Evolutionary conservation across 2,113 vertebrate species (phyloP).

Genomic region (Malurus elegans): DNA sequence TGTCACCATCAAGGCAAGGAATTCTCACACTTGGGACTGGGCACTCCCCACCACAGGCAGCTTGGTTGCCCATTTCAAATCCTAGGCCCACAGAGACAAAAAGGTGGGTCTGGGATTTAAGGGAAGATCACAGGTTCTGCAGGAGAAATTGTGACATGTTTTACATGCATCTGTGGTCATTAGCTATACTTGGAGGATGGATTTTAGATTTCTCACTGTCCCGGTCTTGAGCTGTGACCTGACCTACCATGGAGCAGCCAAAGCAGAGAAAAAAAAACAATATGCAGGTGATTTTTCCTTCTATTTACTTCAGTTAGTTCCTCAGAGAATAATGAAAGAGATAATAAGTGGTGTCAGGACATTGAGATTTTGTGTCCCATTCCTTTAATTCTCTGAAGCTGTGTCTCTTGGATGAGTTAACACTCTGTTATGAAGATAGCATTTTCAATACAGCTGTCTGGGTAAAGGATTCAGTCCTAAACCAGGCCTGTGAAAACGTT

Average conservation of each 20-base stretch:
- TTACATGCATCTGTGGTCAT: not conserved
- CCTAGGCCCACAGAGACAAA: not conserved
- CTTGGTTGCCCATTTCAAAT: not conserved
- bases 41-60: not conserved
- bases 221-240: not conserved
- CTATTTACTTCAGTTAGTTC: not conserved
- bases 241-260: not conserved
- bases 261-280: not conserved
- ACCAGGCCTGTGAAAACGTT: not conserved
- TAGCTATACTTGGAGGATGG: not conserved
- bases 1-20: not conserved
- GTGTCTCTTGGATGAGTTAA: not conserved
- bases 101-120: not conserved
- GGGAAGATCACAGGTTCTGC: not conserved
- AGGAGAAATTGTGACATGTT: not conserved
- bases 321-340: not conserved
- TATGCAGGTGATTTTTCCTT: not conserved
- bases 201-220: not conserved
- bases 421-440: not conserved
- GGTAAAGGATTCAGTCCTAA: not conserved
- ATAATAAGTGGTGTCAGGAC: constrained; percentile 6
- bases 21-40: not conserved
- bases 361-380: not conserved
- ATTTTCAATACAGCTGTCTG: not conserved
- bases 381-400: not conserved